These are phyloP conservation scores for Phoeniculus purpureus DNA, from an alignment of 2,797 vertebrate species.

Conservation along the genomic window DNA sequence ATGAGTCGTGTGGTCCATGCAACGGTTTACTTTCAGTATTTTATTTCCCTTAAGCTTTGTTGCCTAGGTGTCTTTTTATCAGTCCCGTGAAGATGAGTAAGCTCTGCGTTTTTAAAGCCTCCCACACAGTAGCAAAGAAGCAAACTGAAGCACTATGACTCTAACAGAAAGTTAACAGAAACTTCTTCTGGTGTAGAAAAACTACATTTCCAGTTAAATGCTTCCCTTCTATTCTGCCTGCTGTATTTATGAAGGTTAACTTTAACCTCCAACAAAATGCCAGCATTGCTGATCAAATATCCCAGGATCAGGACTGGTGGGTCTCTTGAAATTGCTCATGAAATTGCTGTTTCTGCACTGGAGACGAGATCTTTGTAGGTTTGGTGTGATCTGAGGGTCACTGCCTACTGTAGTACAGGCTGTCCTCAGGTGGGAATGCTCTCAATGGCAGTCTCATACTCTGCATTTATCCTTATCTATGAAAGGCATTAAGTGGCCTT, in stretches of 20 bases:
- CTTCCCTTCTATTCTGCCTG: not conserved
- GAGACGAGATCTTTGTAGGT: not conserved
- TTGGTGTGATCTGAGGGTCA: fast-evolving
- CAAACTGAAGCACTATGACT: constrained; percentile 6
- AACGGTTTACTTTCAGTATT: not conserved
- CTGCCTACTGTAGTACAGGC: not conserved
- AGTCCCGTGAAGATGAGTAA: constrained; percentile 67
- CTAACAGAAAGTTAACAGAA: constrained; percentile 13
- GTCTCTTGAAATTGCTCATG: not conserved
- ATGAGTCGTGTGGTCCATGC: not conserved
- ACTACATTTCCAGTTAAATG: not conserved
- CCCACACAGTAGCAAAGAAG: constrained; percentile 58
- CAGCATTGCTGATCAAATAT: not conserved
- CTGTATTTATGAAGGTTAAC: not conserved
- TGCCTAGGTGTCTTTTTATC: constrained; percentile 60
- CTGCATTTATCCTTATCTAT: not conserved
- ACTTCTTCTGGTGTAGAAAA: constrained; percentile 12
- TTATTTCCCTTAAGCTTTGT: constrained; percentile 54
- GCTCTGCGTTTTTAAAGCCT: constrained; percentile 53
- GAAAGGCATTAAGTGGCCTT: not conserved
- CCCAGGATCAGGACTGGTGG: not conserved
- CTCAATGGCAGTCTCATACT: not conserved
- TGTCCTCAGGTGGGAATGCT: not conserved
- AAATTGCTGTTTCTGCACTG: not conserved
- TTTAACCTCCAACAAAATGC: not conserved